Evolutionary conservation across 2,113 vertebrate species (phyloP).

Genomic region (Caranx ignobilis): DNA sequence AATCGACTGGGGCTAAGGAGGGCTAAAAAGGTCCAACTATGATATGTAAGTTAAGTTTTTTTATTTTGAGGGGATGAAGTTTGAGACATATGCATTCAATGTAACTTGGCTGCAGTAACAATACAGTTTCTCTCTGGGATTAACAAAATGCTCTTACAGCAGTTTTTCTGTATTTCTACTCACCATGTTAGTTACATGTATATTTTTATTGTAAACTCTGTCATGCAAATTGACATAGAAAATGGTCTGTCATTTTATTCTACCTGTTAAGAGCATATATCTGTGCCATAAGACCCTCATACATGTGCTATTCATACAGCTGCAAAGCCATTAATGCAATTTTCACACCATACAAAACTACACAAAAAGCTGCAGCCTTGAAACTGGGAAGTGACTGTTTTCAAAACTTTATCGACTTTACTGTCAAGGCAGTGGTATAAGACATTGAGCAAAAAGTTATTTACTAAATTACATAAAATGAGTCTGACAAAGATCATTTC

Average conservation of each 20-base stretch:
- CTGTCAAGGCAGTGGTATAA: neutral
- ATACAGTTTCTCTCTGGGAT: neutral
- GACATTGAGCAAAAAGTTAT: neutral
- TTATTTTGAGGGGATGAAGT: neutral
- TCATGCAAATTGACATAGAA: neutral
- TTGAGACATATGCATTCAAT: neutral
- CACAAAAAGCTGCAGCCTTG: neutral
- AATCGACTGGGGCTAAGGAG: neutral
- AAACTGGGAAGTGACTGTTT: neutral
- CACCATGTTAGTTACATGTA: neutral
- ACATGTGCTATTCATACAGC: neutral
- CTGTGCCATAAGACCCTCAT: neutral
- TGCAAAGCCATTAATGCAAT: neutral
- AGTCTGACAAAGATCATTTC: constrained; percentile 31
- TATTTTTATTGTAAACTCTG: neutral
- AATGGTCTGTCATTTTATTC: neutral
- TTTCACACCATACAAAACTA: neutral
- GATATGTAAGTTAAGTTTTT: neutral
- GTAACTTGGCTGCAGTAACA: neutral
- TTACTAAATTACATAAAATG: constrained; percentile 10
- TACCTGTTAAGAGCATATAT: neutral
- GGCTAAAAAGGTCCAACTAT: neutral
- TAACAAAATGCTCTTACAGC: neutral
- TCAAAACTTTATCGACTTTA: constrained; percentile 1
- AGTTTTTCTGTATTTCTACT: neutral